Percentiles rank a stretch among this genome's conserved stretches.
Conservation (phyloP, 2,888 invertebrate species). For the Nymphalis urticae region DNA sequence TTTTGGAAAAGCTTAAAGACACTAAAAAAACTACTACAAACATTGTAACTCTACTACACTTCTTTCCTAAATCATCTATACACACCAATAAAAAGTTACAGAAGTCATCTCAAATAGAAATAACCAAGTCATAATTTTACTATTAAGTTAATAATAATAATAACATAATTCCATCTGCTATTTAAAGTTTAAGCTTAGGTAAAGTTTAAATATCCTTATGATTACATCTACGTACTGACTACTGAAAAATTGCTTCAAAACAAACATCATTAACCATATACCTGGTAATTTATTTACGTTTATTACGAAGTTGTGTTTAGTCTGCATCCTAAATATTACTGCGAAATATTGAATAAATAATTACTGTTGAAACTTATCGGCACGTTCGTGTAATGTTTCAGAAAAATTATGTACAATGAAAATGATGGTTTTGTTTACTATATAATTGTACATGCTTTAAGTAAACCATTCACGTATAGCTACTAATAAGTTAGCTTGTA, state of each 20-base stretch:
- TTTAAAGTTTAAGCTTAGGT: neutral
- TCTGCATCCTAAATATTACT: neutral
- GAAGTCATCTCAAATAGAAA: too few relatives aligned
- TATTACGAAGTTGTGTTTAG: neutral
- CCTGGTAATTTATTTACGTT: neutral
- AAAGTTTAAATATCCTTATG: neutral
- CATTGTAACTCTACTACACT: too few relatives aligned
- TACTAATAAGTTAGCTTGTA: too few relatives aligned
- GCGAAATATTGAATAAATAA: conserved; percentile 4
- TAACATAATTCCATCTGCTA: too few relatives aligned
- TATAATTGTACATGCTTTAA: neutral
- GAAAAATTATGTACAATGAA: neutral
- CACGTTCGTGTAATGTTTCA: conserved; percentile 3
- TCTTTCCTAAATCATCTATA: too few relatives aligned
- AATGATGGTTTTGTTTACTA: neutral
- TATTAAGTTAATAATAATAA: too few relatives aligned
- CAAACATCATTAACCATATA: neutral
- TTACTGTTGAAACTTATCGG: conserved; percentile 5
- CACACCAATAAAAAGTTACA: too few relatives aligned
- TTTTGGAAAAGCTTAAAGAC: too few relatives aligned
- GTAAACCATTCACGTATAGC: too few relatives aligned
- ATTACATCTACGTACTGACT: too few relatives aligned
- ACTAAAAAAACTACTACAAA: too few relatives aligned
- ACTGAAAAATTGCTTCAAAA: neutral
- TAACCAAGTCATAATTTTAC: too few relatives aligned